These are phyloP conservation scores for Vimba vimba DNA, from an alignment of 2,113 vertebrate species.

Conservation along the genomic window DNA sequence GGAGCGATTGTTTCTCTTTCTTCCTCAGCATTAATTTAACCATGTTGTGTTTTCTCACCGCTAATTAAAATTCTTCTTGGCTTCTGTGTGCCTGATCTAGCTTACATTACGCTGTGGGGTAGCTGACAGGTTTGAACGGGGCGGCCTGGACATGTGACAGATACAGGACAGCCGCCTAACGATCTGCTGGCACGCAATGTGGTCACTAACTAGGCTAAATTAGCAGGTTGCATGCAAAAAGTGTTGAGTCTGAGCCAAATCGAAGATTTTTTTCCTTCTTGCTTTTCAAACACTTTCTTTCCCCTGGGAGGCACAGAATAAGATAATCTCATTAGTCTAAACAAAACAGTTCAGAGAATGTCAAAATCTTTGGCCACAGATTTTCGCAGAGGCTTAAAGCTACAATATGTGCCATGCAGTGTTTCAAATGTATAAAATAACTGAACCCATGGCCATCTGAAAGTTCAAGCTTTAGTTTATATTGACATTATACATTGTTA, in stretches of 20 bases:
- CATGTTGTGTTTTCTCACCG: conserved; percentile 68
- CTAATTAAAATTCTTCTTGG: conserved; percentile 76
- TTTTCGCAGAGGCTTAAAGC: conserved; percentile 28
- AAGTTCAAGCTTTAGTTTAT: background rate
- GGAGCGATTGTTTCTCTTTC: conserved; percentile 75
- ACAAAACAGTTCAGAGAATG: conserved; percentile 65
- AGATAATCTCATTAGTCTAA: conserved; percentile 74
- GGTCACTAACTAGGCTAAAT: conserved; percentile 69
- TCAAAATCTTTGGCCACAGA: conserved; percentile 55
- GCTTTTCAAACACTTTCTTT: conserved; percentile 25
- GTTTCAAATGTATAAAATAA: conserved; percentile 5
- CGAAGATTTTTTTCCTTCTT: conserved; percentile 61
- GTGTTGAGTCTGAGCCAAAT: conserved; percentile 60
- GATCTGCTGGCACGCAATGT: conserved; percentile 77
- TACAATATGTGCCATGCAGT: background rate
- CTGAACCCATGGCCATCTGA: background rate
- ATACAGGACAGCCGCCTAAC: conserved; percentile 76
- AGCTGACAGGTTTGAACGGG: conserved; percentile 67
- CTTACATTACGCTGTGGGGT: conserved; percentile 49
- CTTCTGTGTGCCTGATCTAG: conserved; percentile 62
- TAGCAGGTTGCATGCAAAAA: conserved; percentile 75
- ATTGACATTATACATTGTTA: background rate
- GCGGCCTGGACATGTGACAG: conserved; percentile 76
- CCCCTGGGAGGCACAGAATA: conserved; percentile 55
- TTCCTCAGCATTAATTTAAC: conserved; percentile 64